Base-by-base conservation (phyloP, 2,113 vertebrate genomes). In the Muscicapa adusta region DNA sequence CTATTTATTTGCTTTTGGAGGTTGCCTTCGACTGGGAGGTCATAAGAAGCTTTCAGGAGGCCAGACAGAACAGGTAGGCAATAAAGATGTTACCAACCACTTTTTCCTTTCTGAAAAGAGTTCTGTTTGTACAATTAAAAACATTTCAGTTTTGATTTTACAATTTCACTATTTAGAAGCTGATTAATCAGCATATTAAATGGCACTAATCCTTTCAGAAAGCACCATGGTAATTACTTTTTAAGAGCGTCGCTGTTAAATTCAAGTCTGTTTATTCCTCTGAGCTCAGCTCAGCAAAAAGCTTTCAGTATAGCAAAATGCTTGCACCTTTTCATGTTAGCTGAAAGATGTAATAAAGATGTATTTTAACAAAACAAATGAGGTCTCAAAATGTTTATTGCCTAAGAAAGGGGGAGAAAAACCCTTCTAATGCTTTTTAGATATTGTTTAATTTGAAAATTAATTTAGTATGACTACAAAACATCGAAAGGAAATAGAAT, bases 131-230 rank as follows among this genome's bases (percentile, higher is more conserved):
- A 16, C 63, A 63, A 48, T 67, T 88, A 53, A 62, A 62, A 43
- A 19, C 43, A 17, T 48, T 68, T 74, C 34, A 14, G 43, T 71
- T 74, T 15, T 67, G 31, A 28, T 73, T 80, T 96, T 80, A 82
- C 62, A 72, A 66, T 93, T 61, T 70, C 38, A 10, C 18, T 62
- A 24, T 88, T 95, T 81, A 68, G 86, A 91, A 91, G 25, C 60
- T 79, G 88, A 71, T 92, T 79, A 95, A 96, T 94, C 91, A 94
- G 47, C 77, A 88, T 94, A 79, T 91, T 96, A 94, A 88, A 80
- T 71, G 61, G 1, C 73, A 77, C 42, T 95, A 95, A 96, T 95
- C 90, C 82, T 91, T 82, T 89, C 75, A 68, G 84, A 95, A 85
- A 85, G 62, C 20, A 11, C 36, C 57, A 84, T 65, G 33, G 26